Evolutionary conservation across 2,113 vertebrate genomes (phyloP), one percentile per base, ranked within the genome.

Genomic region (Pardalotus punctatus): DNA sequence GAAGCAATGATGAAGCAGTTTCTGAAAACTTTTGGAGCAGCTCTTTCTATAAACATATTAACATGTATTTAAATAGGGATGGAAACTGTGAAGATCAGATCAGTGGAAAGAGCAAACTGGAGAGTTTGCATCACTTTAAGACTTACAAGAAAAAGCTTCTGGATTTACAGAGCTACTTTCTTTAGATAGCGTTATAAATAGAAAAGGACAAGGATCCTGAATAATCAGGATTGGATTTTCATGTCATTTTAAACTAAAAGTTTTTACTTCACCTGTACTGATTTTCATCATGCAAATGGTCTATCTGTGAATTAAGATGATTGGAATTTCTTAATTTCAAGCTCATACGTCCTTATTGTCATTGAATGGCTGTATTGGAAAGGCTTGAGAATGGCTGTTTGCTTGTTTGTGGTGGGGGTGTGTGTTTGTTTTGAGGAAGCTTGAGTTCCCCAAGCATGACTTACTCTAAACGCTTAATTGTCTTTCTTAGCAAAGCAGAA

Each of bases 401-500:
- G 13, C 22, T 57, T 69, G 5, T 2, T 70, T 67, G 14, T 81
- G 43, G n/a, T 65, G 40, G 11, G 7, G 16, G 11, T 12, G 4
- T 14, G 38, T 50, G 9, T 81, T 78, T 90, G 29, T 79, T 82
- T 76, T 9, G 51, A 81, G 73, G 53, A 92, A 80, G 54, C 22
- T 5, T 3, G 29, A 53, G 31, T 61, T 96, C 20, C 19, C 11
- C 24, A n/a, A 45, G 57, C 3, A 2, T 61, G 27, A 8, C 54
- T 81, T 35, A 10, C 50, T 77, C 17, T 73, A 43, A 86, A 43
- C 28, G 38, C 38, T 77, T 85, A 27, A 88, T 65, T 84, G 14
- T 79, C 12, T 92, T 66, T 60, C 24, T 80, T 90, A 99, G 99
- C 99, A 91, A 99, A 99, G 89, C 99, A 99, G 97, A 99, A 99